These are phyloP conservation scores for Nothobranchius kuhntae DNA, from an alignment of 2,113 vertebrate species.

Conservation along the genomic window DNA sequence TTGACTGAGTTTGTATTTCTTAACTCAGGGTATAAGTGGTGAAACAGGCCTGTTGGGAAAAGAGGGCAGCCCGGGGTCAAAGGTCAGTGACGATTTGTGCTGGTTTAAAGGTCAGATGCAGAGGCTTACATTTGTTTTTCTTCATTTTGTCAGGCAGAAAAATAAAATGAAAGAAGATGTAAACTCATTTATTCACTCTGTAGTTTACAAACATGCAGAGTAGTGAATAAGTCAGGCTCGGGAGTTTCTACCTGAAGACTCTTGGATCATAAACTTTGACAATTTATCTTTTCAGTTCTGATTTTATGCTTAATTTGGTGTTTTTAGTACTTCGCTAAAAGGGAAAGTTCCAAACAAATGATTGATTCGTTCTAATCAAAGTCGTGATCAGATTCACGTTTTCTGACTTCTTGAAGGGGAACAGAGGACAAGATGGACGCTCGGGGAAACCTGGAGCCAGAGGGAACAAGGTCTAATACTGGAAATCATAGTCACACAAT, in stretches of 20 bases:
- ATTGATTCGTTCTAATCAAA: not conserved
- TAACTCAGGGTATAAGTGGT: conserved; percentile 83
- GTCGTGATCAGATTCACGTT: conserved; percentile 8
- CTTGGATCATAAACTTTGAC: too few relatives aligned
- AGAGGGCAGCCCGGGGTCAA: conserved; percentile 80
- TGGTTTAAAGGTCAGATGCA: not conserved
- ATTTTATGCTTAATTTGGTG: not conserved
- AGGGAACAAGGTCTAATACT: conserved; percentile 80
- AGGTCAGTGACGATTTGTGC: conserved; percentile 75
- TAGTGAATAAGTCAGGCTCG: too few relatives aligned
- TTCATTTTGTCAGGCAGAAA: too few relatives aligned
- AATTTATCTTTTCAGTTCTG: not conserved
- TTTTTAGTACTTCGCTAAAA: not conserved
- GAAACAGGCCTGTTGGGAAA: conserved; percentile 79
- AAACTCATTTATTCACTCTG: too few relatives aligned
- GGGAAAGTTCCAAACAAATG: not conserved
- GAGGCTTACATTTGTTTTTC: too few relatives aligned
- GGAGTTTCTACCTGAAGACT: too few relatives aligned
- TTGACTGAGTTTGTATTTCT: conserved; percentile 36
- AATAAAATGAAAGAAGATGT: too few relatives aligned
- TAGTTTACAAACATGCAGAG: too few relatives aligned
- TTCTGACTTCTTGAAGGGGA: conserved; percentile 78
- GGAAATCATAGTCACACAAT: not conserved
- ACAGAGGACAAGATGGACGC: conserved; percentile 80
- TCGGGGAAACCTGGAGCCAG: conserved; percentile 78